Base-by-base conservation (phyloP, 1,140 invertebrate species). In the Pseudomyrmex dendroicus region DNA sequence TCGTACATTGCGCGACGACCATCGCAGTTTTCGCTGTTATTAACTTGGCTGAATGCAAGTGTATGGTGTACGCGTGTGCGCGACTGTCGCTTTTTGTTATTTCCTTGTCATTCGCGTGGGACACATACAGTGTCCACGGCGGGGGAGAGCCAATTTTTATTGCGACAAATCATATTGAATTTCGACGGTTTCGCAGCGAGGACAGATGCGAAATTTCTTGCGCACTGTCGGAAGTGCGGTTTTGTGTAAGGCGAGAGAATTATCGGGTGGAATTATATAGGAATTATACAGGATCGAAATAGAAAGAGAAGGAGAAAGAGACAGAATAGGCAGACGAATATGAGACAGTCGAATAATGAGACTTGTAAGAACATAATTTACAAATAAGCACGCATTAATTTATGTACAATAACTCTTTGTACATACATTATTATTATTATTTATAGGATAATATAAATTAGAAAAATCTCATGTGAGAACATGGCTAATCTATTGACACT, bases 21-120 rank as follows among this genome's bases (percentile, higher is more conserved):
- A 80, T 80, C 44, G 66, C 76, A 72, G 72, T 80, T 80, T 80
- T 80, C 76, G 54, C 66, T 80, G 76, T 80, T 80, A 80, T 80
- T 80, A 80, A 80, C 76, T 80, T 80, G 54, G 66, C 20, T 50
- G 76, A 80, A 80, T 72, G 76, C 70, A 80, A 72, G 52, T 80
- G 70, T 50, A 78, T 54, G 73, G 35, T 67, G n/a, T 44, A 35
- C 70, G 48, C 59, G 44, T 50, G 56, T 48, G 22, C 15, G 61
- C 35, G 76, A 72, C 70, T 57, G 22, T n/a, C 54, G 54, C 46
- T 70, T 80, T 80, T 72, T 59, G 76, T 61, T 80, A 70, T 80
- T 80, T 80, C 66, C 76, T 80, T 80, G 66, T 80, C 66, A 72
- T 13, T 72, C 54, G 44, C 56, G 44, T 22, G 20, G 35, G 35